These are phyloP conservation scores for Nephrotoma flavescens DNA, from an alignment of 2,888 invertebrate species.

Conservation along the genomic window DNA sequence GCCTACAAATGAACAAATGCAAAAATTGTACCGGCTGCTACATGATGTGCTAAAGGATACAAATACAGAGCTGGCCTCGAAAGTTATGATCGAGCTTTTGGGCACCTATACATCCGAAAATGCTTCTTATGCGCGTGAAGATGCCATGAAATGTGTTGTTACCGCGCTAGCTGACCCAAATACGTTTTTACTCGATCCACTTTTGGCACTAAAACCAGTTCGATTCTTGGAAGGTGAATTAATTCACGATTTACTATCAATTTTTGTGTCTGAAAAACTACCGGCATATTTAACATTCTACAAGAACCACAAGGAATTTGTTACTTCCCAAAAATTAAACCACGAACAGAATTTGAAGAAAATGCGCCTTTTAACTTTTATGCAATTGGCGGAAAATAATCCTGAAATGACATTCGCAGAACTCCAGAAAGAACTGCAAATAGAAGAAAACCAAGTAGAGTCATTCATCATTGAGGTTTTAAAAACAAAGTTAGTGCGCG, in stretches of 20 bases:
- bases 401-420: conserved; percentile 87
- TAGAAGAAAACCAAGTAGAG: conserved; percentile 80
- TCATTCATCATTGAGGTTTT: conserved; percentile 92
- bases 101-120: conserved; percentile 96
- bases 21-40: conserved; percentile 73
- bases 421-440: conserved; percentile 75
- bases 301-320: conserved; percentile 81
- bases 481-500: conserved; percentile 82
- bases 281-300: conserved; percentile 88
- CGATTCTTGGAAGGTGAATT: conserved; percentile 87
- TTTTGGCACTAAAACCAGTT: conserved; percentile 86
- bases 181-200: conserved; percentile 87
- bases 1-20: conserved; percentile 78
- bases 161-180: conserved; percentile 94
- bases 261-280: conserved; percentile 90
- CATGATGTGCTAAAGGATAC: conserved; percentile 82
- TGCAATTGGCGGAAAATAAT: conserved; percentile 91
- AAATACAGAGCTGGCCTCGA: conserved; percentile 78
- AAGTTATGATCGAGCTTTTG: conserved; percentile 92
- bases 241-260: conserved; percentile 84
- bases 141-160: conserved; percentile 94
- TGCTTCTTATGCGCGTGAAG: conserved; percentile 90
- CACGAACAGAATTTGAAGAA: conserved; percentile 93
- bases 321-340: conserved; percentile 65
- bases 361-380: conserved; percentile 91